These are phyloP conservation scores for Bombyx mandarina DNA, from an alignment of 1,140 invertebrate genomes.

Conservation along the genomic window DNA sequence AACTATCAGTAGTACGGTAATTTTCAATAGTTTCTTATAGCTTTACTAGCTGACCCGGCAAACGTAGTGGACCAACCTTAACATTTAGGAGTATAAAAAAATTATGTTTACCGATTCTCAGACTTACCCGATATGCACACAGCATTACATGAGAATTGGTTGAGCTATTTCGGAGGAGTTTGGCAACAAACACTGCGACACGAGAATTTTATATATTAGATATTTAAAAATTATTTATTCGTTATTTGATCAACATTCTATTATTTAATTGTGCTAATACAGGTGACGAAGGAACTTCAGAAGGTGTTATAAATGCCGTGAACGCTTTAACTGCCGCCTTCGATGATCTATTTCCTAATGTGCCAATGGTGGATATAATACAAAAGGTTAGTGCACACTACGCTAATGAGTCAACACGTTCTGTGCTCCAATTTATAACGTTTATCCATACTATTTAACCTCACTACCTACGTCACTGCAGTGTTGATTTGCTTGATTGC, in stretches of 20 bases:
- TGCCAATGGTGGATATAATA: constrained; percentile 62
- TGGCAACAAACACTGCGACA: too few relatives aligned
- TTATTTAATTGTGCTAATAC: constrained; percentile 15
- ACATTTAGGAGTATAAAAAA: too few relatives aligned
- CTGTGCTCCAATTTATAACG: constrained; percentile 4
- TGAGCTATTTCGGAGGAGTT: too few relatives aligned
- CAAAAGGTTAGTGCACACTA: constrained; percentile 42
- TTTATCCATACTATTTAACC: constrained; percentile 32
- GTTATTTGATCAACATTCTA: not conserved
- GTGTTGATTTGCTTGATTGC: constrained; percentile 7
- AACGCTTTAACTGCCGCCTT: constrained; percentile 60
- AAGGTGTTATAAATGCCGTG: constrained; percentile 63
- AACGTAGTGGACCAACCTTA: too few relatives aligned
- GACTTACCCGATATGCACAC: too few relatives aligned
- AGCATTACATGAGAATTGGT: too few relatives aligned
- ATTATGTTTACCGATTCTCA: too few relatives aligned
- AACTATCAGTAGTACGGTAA: too few relatives aligned
- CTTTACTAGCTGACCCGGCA: too few relatives aligned
- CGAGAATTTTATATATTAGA: too few relatives aligned
- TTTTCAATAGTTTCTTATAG: too few relatives aligned
- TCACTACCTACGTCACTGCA: constrained; percentile 6
- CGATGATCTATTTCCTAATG: constrained; percentile 65
- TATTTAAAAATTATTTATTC: too few relatives aligned
- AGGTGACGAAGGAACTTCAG: constrained; percentile 63
- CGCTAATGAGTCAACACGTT: not conserved